These are phyloP conservation scores for Mnemiopsis leidyi DNA, from an alignment of 37 sponge, comb jelly and placozoan species.

Conservation along the genomic window DNA sequence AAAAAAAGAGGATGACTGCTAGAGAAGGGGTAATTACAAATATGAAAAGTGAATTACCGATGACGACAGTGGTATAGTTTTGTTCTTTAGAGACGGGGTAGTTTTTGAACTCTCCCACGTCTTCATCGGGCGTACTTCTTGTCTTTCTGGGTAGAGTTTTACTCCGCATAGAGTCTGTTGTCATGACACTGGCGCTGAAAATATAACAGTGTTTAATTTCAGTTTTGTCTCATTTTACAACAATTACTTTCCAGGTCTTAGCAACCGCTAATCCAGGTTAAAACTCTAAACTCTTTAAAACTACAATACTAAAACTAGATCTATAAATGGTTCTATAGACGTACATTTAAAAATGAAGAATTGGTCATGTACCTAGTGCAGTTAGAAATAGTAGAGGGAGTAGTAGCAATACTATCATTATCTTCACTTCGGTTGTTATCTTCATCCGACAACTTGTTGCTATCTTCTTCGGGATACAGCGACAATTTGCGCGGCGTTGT, in stretches of 20 bases:
- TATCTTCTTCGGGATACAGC: neutral
- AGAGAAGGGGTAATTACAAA: neutral
- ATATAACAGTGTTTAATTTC: too few relatives aligned
- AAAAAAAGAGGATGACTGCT: neutral
- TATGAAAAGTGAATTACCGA: too few relatives aligned
- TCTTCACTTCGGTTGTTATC: constrained; percentile 7
- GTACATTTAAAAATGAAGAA: too few relatives aligned
- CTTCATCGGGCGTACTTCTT: neutral
- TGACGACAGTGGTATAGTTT: constrained; percentile 20
- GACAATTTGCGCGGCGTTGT: neutral
- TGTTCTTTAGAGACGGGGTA: constrained; percentile 33
- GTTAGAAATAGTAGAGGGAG: constrained; percentile 9
- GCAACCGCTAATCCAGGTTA: too few relatives aligned
- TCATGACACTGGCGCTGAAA: neutral
- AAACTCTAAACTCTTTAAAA: too few relatives aligned
- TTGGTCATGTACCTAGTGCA: neutral
- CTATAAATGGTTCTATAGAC: too few relatives aligned
- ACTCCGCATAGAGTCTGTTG: neutral
- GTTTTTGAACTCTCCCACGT: constrained; percentile 44
- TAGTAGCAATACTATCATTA: neutral
- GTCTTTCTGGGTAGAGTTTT: neutral
- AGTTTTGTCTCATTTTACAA: too few relatives aligned
- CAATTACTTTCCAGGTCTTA: too few relatives aligned
- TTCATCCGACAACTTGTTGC: neutral
- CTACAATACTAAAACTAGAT: too few relatives aligned